Conservation (phyloP, 1,140 invertebrate species). For the Scaptomyza pallida region DNA sequence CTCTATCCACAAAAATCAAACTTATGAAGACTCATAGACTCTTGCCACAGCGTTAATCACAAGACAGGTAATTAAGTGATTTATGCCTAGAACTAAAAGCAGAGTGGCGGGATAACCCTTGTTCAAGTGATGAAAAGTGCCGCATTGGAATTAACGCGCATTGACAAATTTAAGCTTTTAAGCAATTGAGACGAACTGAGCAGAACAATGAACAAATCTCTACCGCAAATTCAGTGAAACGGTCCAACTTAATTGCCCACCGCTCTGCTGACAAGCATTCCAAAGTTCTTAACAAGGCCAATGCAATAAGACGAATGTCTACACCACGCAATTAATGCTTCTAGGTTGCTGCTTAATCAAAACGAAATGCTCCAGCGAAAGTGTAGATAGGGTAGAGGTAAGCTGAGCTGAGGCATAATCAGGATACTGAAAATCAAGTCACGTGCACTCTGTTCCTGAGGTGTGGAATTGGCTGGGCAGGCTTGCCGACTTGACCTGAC, state of each 20-base stretch:
- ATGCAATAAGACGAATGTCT: slow-evolving; percentile 8
- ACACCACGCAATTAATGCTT: slow-evolving; percentile 9
- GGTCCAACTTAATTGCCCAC: slow-evolving; percentile 68
- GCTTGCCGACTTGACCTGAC: slow-evolving; percentile 37
- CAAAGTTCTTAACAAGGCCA: background rate
- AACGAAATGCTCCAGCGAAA: slow-evolving; percentile 20
- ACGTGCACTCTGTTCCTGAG: slow-evolving; percentile 58
- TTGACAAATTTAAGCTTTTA: slow-evolving; percentile 77
- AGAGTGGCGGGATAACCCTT: background rate
- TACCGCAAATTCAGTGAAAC: slow-evolving; percentile 46
- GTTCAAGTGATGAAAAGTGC: slow-evolving; percentile 57
- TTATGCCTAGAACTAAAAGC: slow-evolving; percentile 20
- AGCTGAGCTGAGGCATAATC: slow-evolving; percentile 55
- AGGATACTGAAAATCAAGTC: slow-evolving; percentile 76
- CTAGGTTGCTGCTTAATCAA: slow-evolving; percentile 25
- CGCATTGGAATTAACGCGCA: slow-evolving; percentile 76
- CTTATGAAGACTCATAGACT: background rate
- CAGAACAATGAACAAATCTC: slow-evolving; percentile 59
- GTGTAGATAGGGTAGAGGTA: slow-evolving; percentile 20
- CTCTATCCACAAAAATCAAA: background rate
- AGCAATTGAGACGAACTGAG: slow-evolving; percentile 51
- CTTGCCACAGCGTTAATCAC: slow-evolving; percentile 17
- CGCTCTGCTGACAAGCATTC: slow-evolving; percentile 18
- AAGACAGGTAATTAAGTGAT: slow-evolving; percentile 61
- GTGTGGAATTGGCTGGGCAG: slow-evolving; percentile 66